These are phyloP conservation scores for Salpingus planirostris DNA, from an alignment of 2,888 invertebrate species.

Conservation along the genomic window DNA sequence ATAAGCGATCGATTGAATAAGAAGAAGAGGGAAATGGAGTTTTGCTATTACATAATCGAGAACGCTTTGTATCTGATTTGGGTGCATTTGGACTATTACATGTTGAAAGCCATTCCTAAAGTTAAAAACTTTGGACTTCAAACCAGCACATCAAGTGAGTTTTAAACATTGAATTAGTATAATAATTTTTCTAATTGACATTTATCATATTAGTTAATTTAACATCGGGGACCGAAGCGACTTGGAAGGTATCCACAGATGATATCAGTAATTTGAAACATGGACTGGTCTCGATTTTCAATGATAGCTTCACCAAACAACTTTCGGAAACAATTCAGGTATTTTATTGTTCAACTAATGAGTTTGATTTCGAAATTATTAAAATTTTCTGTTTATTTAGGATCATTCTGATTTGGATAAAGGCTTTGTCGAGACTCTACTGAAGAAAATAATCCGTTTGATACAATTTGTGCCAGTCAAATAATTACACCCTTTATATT, in stretches of 20 bases:
- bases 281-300: constrained; percentile 63
- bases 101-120: constrained; percentile 51
- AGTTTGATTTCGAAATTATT: constrained; percentile 26
- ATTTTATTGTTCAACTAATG: constrained; percentile 4
- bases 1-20: constrained; percentile 46
- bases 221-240: constrained; percentile 42
- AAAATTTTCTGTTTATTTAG: too few relatives aligned
- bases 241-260: constrained; percentile 51
- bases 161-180: neutral
- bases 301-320: constrained; percentile 69
- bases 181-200: too few relatives aligned
- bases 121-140: constrained; percentile 25
- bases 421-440: constrained; percentile 62
- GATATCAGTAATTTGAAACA: constrained; percentile 61
- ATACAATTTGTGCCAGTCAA: constrained; percentile 59
- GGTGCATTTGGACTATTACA: constrained; percentile 66
- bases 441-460: constrained; percentile 70
- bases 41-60: constrained; percentile 59
- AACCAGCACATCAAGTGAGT: neutral
- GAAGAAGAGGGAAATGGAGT: constrained; percentile 52
- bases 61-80: constrained; percentile 66
- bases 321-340: constrained; percentile 52
- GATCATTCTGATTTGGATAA: constrained; percentile 56
- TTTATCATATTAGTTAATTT: constrained; percentile 40
- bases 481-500: too few relatives aligned